Percentiles rank a stretch among this genome's conserved stretches.
These are phyloP conservation scores for Galeopsomyia nigrocyanea DNA, from an alignment of 2,888 invertebrate genomes.

Conservation along the genomic window DNA sequence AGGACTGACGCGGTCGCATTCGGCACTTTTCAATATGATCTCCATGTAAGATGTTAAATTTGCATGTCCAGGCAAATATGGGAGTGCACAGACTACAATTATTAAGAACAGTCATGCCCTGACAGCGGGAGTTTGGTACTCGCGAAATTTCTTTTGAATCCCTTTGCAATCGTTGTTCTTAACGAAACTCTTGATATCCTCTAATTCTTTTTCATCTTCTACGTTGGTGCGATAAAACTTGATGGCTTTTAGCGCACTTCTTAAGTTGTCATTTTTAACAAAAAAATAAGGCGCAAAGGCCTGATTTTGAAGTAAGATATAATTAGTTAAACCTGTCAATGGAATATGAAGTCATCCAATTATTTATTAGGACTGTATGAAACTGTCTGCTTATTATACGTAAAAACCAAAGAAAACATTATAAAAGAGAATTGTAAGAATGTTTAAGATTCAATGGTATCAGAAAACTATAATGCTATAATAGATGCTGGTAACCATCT, in stretches of 20 bases:
- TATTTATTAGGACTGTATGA: no score
- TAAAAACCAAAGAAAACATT: no score
- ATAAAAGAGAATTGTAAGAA: no score
- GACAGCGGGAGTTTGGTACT: conserved; percentile 28
- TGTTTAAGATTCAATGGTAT: no score
- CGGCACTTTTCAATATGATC: conserved; percentile 52
- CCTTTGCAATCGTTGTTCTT: conserved; percentile 27
- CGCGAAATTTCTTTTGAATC: conserved; percentile 14
- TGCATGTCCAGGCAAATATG: conserved; percentile 57
- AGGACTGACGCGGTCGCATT: conserved; percentile 52
- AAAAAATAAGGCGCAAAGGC: conserved; percentile 54
- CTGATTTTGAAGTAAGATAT: no score
- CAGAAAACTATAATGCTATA: no score
- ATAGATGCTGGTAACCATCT: no score
- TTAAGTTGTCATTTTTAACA: neutral
- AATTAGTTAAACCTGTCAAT: no score
- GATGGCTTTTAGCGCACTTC: conserved; percentile 23
- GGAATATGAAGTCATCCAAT: no score
- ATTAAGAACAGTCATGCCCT: conserved; percentile 50
- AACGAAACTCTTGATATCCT: conserved; percentile 25
- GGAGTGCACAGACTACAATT: conserved; percentile 52
- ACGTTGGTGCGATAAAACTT: neutral
- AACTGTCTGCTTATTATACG: no score
- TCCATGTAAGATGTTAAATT: conserved; percentile 56
- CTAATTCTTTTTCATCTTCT: conserved; percentile 50